Evolutionary conservation across 2,113 vertebrate species (phyloP).

Genomic region (Micromys minutus): DNA sequence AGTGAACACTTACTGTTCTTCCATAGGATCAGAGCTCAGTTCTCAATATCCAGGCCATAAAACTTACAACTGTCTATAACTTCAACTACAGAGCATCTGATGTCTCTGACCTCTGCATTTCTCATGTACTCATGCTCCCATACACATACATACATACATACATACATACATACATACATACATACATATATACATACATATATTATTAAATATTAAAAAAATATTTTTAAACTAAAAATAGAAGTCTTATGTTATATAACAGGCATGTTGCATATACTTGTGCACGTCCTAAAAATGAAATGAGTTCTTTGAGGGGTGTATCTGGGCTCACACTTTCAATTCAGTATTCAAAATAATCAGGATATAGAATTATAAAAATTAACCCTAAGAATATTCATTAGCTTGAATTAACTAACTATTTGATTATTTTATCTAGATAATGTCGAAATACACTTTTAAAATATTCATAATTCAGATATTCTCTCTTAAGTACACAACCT

Average conservation of each 20-base stretch:
- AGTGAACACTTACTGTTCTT: background rate
- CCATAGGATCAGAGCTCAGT: background rate
- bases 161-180: too few species aligned
- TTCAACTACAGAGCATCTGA: background rate
- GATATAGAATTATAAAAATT: background rate
- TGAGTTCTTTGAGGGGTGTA: background rate
- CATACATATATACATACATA: too few species aligned
- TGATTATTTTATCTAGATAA: background rate
- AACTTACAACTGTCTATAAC: background rate
- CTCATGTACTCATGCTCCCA: too few species aligned
- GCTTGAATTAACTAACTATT: conserved; percentile 41
- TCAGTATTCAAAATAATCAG: background rate
- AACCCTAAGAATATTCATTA: conserved; percentile 38
- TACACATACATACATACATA: background rate
- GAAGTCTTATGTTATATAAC: background rate
- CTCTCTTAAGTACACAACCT: conserved; percentile 38
- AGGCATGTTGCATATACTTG: background rate
- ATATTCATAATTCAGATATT: conserved; percentile 2
- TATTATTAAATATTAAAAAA: too few species aligned
- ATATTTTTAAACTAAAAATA: background rate
- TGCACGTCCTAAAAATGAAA: background rate
- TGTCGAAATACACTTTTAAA: background rate
- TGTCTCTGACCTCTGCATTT: too few species aligned
- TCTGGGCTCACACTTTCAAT: background rate
- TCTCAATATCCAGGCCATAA: background rate